Conservation (phyloP, 2,888 invertebrate genomes). For the Leptopilina drosophilae region DNA sequence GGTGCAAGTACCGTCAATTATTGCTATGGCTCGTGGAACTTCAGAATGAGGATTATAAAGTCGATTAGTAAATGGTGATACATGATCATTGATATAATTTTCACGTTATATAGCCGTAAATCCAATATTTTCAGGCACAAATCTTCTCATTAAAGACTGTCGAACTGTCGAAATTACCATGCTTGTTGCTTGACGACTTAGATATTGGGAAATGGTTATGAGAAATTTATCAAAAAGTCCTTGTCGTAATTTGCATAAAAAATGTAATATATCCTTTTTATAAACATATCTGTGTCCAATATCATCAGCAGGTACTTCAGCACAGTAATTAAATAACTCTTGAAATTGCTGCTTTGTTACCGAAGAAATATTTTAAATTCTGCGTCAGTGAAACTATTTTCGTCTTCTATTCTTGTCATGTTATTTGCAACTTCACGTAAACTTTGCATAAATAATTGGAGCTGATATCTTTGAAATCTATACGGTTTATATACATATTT, state of each 20-base stretch:
- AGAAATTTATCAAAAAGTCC: conserved; percentile 44
- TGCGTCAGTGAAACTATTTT: conserved; percentile 47
- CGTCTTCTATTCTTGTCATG: conserved; percentile 41
- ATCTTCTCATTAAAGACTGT: conserved; percentile 35
- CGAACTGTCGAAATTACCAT: conserved; percentile 29
- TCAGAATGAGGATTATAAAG: conserved; percentile 32
- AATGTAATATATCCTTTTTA: conserved; percentile 40
- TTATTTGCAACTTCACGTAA: conserved; percentile 44
- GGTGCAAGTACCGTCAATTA: conserved; percentile 48
- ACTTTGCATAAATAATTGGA: conserved; percentile 45
- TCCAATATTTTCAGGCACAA: conserved; percentile 38
- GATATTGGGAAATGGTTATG: conserved; percentile 31
- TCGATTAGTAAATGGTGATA: conserved; percentile 5
- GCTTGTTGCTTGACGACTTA: conserved; percentile 35
- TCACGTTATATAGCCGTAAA: conserved; percentile 26
- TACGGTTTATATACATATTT: conserved; percentile 43
- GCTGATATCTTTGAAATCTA: conserved; percentile 40
- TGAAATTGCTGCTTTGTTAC: conserved; percentile 51
- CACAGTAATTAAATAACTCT: conserved; percentile 47
- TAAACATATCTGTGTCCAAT: conserved; percentile 25
- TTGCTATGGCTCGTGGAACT: conserved; percentile 38
- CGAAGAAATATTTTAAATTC: conserved; percentile 45
- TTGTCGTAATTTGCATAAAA: conserved; percentile 44
- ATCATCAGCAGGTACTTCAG: conserved; percentile 33
- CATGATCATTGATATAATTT: conserved; percentile 10